phyloP scores from a whole-genome alignment of 2,113 vertebrate species.

The Callipepla squamata region DNA sequence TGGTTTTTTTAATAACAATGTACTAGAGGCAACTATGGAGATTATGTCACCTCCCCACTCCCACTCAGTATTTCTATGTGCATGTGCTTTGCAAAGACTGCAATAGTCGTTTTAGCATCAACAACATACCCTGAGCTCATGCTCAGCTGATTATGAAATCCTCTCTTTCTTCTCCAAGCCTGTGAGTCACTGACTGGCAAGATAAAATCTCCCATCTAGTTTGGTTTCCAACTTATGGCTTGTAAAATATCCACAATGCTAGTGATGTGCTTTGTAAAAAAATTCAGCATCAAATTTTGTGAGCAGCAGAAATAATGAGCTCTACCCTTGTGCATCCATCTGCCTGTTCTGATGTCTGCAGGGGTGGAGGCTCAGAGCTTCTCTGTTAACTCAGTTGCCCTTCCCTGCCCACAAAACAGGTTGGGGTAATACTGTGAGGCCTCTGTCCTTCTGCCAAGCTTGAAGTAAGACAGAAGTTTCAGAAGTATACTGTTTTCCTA shows the following conservation, averaged over 20 bases:
- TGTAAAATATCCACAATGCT: neutral
- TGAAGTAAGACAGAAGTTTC: neutral
- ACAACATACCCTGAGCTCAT: slow-evolving; percentile 54
- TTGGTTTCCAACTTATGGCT: slow-evolving; percentile 23
- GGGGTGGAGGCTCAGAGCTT: neutral
- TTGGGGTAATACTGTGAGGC: neutral
- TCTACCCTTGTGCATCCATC: neutral
- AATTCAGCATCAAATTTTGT: neutral
- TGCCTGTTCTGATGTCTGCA: neutral
- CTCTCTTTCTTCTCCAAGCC: slow-evolving; percentile 27
- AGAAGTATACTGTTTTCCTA: neutral
- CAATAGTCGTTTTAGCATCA: slow-evolving; percentile 60
- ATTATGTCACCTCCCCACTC: slow-evolving; percentile 52
- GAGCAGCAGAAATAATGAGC: neutral
- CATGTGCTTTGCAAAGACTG: slow-evolving; percentile 52
- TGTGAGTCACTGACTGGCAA: slow-evolving; percentile 59
- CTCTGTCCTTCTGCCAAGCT: neutral
- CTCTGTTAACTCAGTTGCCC: fast-evolving
- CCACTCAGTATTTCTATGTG: slow-evolving; percentile 43
- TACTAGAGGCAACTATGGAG: slow-evolving; percentile 14
- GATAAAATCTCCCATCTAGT: slow-evolving; percentile 26
- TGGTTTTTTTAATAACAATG: neutral
- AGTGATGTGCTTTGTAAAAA: neutral
- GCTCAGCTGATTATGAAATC: slow-evolving; percentile 68
- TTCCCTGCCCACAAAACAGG: neutral